Conservation (phyloP, 2,888 invertebrate species). For the Malthinus seriepunctatus region DNA sequence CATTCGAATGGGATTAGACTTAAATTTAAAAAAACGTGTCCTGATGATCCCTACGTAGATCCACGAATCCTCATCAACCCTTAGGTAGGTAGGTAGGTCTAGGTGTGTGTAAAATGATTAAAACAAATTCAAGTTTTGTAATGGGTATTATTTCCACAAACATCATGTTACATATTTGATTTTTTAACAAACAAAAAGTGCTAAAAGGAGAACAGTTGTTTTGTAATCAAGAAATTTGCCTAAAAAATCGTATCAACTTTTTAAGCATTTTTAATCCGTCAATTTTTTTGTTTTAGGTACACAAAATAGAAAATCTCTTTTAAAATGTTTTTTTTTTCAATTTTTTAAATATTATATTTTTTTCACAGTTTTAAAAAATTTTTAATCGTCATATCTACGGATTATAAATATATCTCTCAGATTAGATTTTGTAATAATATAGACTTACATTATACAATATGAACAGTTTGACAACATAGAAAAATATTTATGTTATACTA, state of each 20-base stretch:
- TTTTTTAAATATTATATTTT: background rate
- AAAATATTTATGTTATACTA: constrained; percentile 66
- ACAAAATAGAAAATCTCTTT: constrained; percentile 26
- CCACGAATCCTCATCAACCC: no score
- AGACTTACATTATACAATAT: constrained; percentile 47
- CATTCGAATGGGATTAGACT: no score
- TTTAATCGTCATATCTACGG: constrained; percentile 39
- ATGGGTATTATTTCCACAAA: no score
- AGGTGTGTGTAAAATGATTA: no score
- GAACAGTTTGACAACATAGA: constrained; percentile 65
- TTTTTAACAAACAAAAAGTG: no score
- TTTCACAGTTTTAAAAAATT: constrained; percentile 20
- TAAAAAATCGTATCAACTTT: background rate
- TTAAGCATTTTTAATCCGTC: background rate
- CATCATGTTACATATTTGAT: no score
- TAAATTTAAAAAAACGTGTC: no score
- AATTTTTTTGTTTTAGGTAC: constrained; percentile 15
- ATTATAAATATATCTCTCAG: constrained; percentile 51
- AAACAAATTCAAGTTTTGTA: no score
- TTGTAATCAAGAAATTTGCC: no score
- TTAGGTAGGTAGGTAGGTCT: no score
- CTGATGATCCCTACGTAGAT: no score
- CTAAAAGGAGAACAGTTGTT: no score
- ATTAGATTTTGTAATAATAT: constrained; percentile 47
- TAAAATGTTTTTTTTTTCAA: constrained; percentile 14